Evolutionary conservation across 35 echinoderm and acorn worm species (phyloP), one percentile per base, ranked within the genome.

Genomic region (Antedon bifida): DNA sequence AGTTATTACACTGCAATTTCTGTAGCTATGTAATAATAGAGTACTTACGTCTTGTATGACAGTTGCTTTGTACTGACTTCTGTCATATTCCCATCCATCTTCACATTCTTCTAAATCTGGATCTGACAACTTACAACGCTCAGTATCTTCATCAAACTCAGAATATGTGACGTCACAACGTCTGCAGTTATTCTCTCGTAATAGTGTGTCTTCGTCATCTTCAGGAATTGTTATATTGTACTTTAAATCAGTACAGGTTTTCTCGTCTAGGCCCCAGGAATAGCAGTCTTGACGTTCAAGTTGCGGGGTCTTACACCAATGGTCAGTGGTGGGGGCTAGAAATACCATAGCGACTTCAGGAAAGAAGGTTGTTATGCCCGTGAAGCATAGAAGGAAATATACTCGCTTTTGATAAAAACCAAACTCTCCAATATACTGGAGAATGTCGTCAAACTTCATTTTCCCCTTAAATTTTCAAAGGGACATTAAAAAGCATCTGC

Each of bases 361-460:
- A 5, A 73, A 55, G 0, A 83, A 55, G 0, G 55, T 29, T 7
- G 79, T 45, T 34, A 77, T 82, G 29, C 42, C 64, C 32, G 75
- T 81, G 12, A 86, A 34, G 46, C 34, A 82, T 28, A 77, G 34
- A 0, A 90, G 35, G 0, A 84, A 42, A 10, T 77, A 82, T 46
- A 79, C 12, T 8, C 46, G 32, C 51, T 79, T 90, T 45, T 90
- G 88, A 28, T 90, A 90, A 0, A 55, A 21, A 29, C 88, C 88
- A 76, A 90, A 90, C 33, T 75, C 88, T 0, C 88, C 88, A 1
- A 90, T 30, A 32, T 44, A 35, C 29, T 76, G 31, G 17, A 89
- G 31, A 45, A 90, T 82, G 81, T 90, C 79, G 30, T 90, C 88
- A 82, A 86, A 90, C n/a, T 74, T 21, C 88, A 90, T 88, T 64